phyloP scores from a whole-genome alignment of 1,140 invertebrate species.

The Neodiprion lecontei region DNA sequence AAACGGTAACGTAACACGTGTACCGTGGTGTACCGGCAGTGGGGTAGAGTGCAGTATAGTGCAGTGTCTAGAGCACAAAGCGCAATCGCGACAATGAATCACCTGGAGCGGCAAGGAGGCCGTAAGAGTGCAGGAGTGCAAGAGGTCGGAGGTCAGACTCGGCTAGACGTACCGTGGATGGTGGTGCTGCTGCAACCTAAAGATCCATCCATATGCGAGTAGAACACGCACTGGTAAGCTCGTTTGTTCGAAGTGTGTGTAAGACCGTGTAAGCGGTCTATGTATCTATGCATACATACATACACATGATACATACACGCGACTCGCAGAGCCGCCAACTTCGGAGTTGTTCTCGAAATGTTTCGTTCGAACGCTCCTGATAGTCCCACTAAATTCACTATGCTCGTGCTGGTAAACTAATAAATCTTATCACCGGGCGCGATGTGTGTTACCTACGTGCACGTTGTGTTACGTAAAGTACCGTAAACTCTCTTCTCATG shows the following conservation, averaged over 20 bases:
- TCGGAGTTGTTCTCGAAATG: background rate
- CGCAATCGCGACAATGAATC: slow-evolving; percentile 3
- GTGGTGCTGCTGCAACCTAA: background rate
- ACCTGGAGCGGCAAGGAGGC: background rate
- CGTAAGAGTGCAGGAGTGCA: background rate
- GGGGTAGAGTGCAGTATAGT: background rate
- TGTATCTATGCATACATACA: too few species aligned
- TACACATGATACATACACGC: too few species aligned
- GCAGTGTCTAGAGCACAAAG: background rate
- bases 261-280: too few species aligned
- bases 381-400: background rate
- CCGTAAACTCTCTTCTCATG: too few species aligned
- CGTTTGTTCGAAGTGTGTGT: too few species aligned
- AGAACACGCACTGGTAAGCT: too few species aligned
- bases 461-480: too few species aligned
- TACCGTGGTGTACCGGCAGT: background rate
- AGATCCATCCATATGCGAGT: too few species aligned
- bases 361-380: background rate
- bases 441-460: too few species aligned
- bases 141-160: background rate
- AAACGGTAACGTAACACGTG: background rate
- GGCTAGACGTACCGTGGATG: background rate
- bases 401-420: background rate
- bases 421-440: background rate
- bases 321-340: background rate